These are phyloP conservation scores for Gephyroberyx darwinii DNA, from an alignment of 2,797 vertebrate species.

Conservation along the genomic window DNA sequence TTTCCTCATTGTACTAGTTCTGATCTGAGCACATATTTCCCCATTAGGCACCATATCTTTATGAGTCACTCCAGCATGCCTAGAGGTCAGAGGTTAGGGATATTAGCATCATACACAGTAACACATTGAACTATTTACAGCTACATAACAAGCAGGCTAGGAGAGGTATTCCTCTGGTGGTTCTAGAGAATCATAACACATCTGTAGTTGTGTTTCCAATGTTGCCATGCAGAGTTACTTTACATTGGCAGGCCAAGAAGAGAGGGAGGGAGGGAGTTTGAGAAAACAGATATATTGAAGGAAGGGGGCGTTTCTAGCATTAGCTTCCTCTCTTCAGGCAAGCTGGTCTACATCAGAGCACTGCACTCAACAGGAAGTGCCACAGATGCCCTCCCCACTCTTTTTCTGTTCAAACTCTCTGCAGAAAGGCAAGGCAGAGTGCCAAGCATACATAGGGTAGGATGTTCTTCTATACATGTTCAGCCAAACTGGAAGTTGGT, in stretches of 20 bases:
- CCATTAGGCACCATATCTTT: slow-evolving; percentile 59
- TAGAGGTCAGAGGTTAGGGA: slow-evolving; percentile 37
- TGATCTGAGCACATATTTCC: slow-evolving; percentile 36
- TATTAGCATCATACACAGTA: slow-evolving; percentile 59
- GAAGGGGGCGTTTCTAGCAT: slow-evolving; percentile 37
- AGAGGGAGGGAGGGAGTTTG: slow-evolving; percentile 28
- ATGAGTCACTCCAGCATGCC: slow-evolving; percentile 62
- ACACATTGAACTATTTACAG: slow-evolving; percentile 77
- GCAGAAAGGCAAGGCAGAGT: slow-evolving; percentile 46
- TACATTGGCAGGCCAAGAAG: slow-evolving; percentile 52
- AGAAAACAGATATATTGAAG: slow-evolving; percentile 27
- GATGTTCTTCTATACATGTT: slow-evolving; percentile 38
- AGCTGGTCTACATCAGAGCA: slow-evolving; percentile 50
- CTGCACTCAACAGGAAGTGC: slow-evolving; percentile 16
- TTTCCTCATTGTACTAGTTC: slow-evolving; percentile 37
- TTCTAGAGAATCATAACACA: slow-evolving; percentile 46
- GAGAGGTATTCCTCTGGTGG: slow-evolving; percentile 48
- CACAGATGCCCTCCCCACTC: slow-evolving; percentile 16
- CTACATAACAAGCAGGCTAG: slow-evolving; percentile 64
- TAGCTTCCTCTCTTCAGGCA: slow-evolving; percentile 51
- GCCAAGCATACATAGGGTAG: slow-evolving; percentile 42
- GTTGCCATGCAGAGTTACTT: slow-evolving; percentile 75
- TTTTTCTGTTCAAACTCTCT: slow-evolving; percentile 47
- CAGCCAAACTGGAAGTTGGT: slow-evolving; percentile 39
- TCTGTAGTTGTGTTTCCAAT: slow-evolving; percentile 59